These are phyloP conservation scores for Choristoneura rosaceana DNA, from an alignment of 2,888 invertebrate genomes.

Conservation along the genomic window DNA sequence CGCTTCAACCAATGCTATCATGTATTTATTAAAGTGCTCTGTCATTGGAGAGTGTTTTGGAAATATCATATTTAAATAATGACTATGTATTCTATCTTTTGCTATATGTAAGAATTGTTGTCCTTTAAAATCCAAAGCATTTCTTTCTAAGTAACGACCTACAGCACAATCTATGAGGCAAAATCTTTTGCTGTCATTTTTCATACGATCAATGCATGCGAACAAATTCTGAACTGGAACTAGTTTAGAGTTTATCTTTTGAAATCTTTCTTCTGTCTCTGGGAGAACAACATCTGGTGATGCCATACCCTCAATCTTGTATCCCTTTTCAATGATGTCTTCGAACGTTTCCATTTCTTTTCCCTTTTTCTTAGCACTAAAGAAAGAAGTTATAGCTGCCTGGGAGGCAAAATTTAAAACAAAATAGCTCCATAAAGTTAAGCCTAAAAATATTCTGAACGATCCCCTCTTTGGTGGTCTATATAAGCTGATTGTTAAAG, in stretches of 20 bases:
- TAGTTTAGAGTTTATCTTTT: constrained; percentile 67
- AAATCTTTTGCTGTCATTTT: constrained; percentile 65
- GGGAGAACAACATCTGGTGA: constrained; percentile 77
- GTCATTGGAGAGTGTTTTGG: constrained; percentile 69
- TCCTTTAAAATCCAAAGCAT: constrained; percentile 68
- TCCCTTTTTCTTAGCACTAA: constrained; percentile 72
- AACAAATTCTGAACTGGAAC: constrained; percentile 60
- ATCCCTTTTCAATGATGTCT: constrained; percentile 73
- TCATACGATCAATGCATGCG: constrained; percentile 63
- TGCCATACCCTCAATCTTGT: constrained; percentile 71
- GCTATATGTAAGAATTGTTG: constrained; percentile 76
- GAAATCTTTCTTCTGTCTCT: constrained; percentile 65
- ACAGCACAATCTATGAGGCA: constrained; percentile 77
- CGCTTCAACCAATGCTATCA: constrained; percentile 68
- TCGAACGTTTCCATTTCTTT: constrained; percentile 76
- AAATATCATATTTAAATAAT: constrained; percentile 69
- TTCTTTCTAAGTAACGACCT: constrained; percentile 67
- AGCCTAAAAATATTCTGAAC: constrained; percentile 69
- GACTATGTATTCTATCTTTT: constrained; percentile 72
- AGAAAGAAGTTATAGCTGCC: constrained; percentile 75
- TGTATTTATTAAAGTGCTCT: constrained; percentile 61
- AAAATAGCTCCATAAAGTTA: constrained; percentile 75
- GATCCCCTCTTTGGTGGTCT: constrained; percentile 63
- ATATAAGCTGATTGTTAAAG: constrained; percentile 62
- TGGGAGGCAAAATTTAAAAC: constrained; percentile 74